phyloP scores from a whole-genome alignment of 2,888 invertebrate species.

The Prosopocoilus inquinatus region DNA sequence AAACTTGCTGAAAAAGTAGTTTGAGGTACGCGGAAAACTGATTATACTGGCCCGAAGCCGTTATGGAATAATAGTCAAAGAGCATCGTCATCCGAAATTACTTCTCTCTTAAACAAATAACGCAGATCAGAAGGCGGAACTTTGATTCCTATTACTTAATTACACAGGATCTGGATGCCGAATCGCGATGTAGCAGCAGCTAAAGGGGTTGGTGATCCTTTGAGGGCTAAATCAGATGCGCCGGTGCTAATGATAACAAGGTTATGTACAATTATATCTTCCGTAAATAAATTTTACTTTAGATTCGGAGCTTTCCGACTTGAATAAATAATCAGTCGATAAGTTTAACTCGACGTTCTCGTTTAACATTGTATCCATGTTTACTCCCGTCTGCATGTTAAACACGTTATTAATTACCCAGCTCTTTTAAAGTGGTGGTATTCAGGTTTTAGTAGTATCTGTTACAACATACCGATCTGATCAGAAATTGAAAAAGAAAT shows the following conservation, averaged over 20 bases:
- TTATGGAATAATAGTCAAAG: neutral
- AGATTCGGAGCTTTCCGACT: conserved; percentile 12
- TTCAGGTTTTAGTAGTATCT: too few relatives aligned
- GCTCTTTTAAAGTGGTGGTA: too few relatives aligned
- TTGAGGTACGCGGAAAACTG: too few relatives aligned
- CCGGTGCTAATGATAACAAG: conserved; percentile 50
- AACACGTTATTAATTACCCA: too few relatives aligned
- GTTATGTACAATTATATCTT: conserved; percentile 50
- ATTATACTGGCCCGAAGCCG: too few relatives aligned
- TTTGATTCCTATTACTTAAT: conserved; percentile 53
- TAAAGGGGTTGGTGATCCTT: conserved; percentile 35
- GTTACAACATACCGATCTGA: too few relatives aligned
- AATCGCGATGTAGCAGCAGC: conserved; percentile 33
- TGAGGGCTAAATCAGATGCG: conserved; percentile 48
- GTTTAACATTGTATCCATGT: too few relatives aligned
- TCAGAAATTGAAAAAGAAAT: too few relatives aligned
- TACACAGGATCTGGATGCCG: conserved; percentile 43
- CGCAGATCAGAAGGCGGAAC: conserved; percentile 48
- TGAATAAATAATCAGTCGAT: conserved; percentile 16
- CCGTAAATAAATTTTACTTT: conserved; percentile 20
- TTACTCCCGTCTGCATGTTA: too few relatives aligned
- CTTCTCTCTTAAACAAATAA: conserved; percentile 47
- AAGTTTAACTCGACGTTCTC: neutral
- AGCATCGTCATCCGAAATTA: conserved; percentile 18
- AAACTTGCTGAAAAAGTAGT: too few relatives aligned